Percentiles rank a stretch among this genome's conserved stretches.
phyloP scores from a whole-genome alignment of 2,888 invertebrate species.

The Scaptodrosophila latifasciaeformis region DNA sequence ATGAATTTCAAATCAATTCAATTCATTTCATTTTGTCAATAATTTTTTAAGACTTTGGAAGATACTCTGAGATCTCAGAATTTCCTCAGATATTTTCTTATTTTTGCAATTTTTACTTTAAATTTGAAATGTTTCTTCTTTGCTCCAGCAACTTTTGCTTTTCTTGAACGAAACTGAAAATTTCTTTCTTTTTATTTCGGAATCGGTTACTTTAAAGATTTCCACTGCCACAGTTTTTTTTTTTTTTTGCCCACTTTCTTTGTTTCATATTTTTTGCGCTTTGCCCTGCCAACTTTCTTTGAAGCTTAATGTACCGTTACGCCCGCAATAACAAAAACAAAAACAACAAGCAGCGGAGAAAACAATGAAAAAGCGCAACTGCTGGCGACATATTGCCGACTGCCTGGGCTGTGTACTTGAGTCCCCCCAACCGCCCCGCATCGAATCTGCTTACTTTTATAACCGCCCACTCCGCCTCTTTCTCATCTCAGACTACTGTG shows the following conservation, averaged over 20 bases:
- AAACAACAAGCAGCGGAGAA: conserved; percentile 40
- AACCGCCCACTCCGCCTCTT: not conserved
- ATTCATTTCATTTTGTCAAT: too few relatives aligned
- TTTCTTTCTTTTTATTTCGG: conserved; percentile 1
- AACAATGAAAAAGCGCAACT: conserved; percentile 63
- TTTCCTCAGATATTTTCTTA: too few relatives aligned
- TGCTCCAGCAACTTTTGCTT: too few relatives aligned
- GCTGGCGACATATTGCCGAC: conserved; percentile 59
- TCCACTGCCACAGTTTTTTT: too few relatives aligned
- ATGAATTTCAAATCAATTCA: too few relatives aligned
- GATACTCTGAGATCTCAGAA: too few relatives aligned
- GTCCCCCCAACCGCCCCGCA: too few relatives aligned
- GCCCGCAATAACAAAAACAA: conserved; percentile 53
- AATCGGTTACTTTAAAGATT: too few relatives aligned
- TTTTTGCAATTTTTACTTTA: too few relatives aligned
- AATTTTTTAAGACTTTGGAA: too few relatives aligned
- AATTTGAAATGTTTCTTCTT: too few relatives aligned
- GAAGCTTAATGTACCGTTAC: conserved; percentile 69
- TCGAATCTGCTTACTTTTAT: not conserved
- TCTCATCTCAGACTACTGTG: conserved; percentile 34
- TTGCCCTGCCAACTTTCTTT: conserved; percentile 40
- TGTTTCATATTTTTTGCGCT: conserved; percentile 9
- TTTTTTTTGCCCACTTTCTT: conserved; percentile 14
- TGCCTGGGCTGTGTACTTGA: conserved; percentile 13
- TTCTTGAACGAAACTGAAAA: too few relatives aligned